Base-by-base conservation (phyloP, 2,888 invertebrate genomes). In the Hoplodrina blanda region DNA sequence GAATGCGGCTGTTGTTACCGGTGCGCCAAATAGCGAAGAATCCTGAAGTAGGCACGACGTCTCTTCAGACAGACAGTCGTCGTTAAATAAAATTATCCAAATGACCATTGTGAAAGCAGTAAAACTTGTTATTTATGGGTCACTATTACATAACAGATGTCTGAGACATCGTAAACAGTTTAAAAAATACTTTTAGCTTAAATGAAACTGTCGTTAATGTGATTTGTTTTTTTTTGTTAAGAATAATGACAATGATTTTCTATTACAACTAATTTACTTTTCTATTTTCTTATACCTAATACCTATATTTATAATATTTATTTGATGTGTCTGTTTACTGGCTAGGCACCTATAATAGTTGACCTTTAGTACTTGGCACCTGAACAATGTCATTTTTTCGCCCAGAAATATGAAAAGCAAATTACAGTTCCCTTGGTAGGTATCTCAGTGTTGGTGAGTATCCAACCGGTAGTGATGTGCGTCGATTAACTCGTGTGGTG, bases 41-140 rank as follows among this genome's bases (percentile, higher is more conserved):
- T 88, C 85, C 78, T 72, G 56, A 63, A 76, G 70, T 67, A 80
- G 81, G 62, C 76, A 81, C 69, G 60, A 62, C 69, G 69, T 70
- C 69, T 80, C 68, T 50, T 71, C 65, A 59, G 62, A 69, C 81
- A 85, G 83, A 85, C 83, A 85, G 82, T n/a, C n/a, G n/a, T n/a
- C 77, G 84, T 85, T 82, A 84, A 83, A 88, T 86, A 82, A 81
- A 85, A 80, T 77, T 76, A 76, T 70, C 75, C 63, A 62, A 84
- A 82, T 81, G 83, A 76, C 81, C 78, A 84, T 80, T 85, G 82
- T 80, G 71, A 71, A 77, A 76, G 84, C 82, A 80, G 82, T 91
- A 89, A 91, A 91, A 81, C 76, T 66, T 30, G 71, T 86, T 83
- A 91, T 90, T 90, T 89, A 90, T 78, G 62, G 71, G 68, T 54